These are phyloP conservation scores for Taxidea taxus DNA, from an alignment of 2,113 vertebrate species.

Conservation along the genomic window DNA sequence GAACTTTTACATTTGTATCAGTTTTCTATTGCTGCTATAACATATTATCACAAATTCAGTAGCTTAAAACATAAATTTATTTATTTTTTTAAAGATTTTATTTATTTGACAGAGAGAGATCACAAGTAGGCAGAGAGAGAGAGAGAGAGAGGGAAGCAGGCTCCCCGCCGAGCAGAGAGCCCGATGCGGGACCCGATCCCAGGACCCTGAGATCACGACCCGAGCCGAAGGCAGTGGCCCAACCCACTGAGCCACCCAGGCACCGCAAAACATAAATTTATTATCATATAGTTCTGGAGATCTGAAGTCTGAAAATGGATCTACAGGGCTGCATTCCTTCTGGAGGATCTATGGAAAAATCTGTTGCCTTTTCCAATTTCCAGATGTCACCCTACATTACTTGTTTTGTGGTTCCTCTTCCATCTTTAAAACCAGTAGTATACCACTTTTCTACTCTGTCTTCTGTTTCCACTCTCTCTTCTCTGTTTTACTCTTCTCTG, in stretches of 20 bases:
- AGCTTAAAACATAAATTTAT: not conserved
- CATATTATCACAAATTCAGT: not conserved
- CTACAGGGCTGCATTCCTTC: not conserved
- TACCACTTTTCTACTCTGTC: not conserved
- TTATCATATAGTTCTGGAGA: not conserved
- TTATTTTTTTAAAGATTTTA: no score
- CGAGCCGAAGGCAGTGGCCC: no score
- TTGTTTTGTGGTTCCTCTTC: not conserved
- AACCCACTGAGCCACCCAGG: no score
- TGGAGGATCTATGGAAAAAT: not conserved
- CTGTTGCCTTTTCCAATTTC: not conserved
- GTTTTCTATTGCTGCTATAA: not conserved
- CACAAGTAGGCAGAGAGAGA: no score
- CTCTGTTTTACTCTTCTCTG: not conserved
- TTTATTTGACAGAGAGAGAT: no score
- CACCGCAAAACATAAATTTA: not conserved
- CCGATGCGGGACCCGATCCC: no score
- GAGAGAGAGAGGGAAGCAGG: no score
- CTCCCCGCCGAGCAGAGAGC: no score
- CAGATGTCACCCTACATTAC: not conserved
- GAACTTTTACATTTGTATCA: not conserved
- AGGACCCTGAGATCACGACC: no score
- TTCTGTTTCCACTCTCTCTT: not conserved
- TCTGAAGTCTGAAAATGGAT: not conserved
- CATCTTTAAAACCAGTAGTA: not conserved